Evolutionary conservation across 2,797 vertebrate genomes (phyloP).

Genomic region (Sebastes matsubarae): DNA sequence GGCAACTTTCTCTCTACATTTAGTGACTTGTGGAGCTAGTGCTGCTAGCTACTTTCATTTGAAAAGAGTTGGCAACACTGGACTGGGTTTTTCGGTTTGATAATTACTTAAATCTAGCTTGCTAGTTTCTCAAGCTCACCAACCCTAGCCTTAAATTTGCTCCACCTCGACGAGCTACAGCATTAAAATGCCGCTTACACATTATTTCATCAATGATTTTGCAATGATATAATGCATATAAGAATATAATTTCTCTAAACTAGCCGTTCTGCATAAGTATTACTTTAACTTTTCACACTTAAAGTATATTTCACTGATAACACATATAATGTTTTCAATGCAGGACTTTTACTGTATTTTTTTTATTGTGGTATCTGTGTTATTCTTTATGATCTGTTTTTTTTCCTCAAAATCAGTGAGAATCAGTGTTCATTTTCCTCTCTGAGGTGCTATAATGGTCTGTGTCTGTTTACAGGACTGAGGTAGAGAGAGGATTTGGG

Average conservation of each 20-base stretch:
- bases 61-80: too few relatives aligned
- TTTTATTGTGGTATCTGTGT: background rate
- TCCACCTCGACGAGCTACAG: background rate
- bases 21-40: too few relatives aligned
- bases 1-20: too few relatives aligned
- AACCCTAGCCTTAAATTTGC: background rate
- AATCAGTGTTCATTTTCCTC: constrained; percentile 3
- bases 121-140: too few relatives aligned
- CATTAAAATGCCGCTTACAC: background rate
- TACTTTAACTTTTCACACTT: background rate
- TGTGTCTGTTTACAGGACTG: constrained; percentile 32
- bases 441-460: constrained; percentile 15
- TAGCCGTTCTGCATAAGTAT: background rate
- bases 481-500: constrained; percentile 25
- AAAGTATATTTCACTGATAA: background rate
- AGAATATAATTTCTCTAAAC: background rate
- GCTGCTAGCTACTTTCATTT: too few relatives aligned
- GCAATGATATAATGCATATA: background rate
- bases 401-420: background rate
- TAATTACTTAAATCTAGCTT: too few relatives aligned
- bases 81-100: too few relatives aligned
- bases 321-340: background rate
- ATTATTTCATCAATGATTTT: background rate
- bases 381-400: background rate
- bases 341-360: background rate